These are phyloP conservation scores for Drosophila chauvacae DNA, from an alignment of 1,140 invertebrate genomes.

Conservation along the genomic window DNA sequence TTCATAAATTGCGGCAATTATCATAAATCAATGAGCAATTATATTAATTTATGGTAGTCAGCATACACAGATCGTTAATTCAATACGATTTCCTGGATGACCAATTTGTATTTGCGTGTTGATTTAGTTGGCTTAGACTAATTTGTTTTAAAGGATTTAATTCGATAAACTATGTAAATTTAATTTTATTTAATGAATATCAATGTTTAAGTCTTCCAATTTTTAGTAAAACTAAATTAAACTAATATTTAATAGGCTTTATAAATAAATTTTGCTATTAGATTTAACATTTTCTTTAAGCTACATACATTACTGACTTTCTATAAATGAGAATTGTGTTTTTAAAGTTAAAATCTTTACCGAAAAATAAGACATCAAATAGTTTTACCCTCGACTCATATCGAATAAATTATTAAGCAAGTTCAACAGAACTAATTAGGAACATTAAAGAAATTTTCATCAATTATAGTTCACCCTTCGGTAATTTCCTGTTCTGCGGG, in stretches of 20 bases:
- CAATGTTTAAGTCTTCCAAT: background rate
- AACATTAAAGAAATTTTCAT: slow-evolving; percentile 32
- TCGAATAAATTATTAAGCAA: slow-evolving; percentile 8
- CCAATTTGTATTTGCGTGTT: background rate
- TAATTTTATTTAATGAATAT: background rate
- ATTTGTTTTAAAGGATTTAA: background rate
- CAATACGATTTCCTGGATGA: background rate
- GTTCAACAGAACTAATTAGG: slow-evolving; percentile 25
- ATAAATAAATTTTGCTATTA: too few relatives aligned
- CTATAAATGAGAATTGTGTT: background rate
- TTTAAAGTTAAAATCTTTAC: background rate
- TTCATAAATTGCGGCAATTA: slow-evolving; percentile 20
- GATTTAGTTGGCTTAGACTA: background rate
- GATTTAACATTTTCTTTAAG: background rate
- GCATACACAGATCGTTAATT: background rate
- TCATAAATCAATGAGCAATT: slow-evolving; percentile 37
- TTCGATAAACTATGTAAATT: background rate
- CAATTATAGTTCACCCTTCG: slow-evolving; percentile 37
- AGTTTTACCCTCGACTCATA: too few relatives aligned
- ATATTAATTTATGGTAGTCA: slow-evolving; percentile 11
- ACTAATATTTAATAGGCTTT: background rate
- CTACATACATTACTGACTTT: background rate
- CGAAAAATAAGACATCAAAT: background rate
- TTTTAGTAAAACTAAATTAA: background rate
- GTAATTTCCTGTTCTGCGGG: slow-evolving; percentile 37